phyloP scores from a whole-genome alignment of 2,888 invertebrate species.

The Xestoiulus laeticollis region DNA sequence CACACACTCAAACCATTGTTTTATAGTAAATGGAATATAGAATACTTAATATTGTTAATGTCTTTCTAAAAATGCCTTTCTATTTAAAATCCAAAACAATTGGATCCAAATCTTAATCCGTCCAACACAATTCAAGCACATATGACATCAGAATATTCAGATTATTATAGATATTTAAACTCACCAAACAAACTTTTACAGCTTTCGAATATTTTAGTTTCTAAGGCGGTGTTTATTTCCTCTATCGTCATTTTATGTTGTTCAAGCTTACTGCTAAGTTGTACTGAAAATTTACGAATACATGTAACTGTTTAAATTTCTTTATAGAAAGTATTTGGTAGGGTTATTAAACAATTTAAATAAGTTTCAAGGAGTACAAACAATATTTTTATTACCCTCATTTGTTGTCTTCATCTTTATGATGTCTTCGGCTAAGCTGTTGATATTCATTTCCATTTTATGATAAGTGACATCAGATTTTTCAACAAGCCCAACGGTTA shows the following conservation, averaged over 20 bases:
- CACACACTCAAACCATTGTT: too few species aligned
- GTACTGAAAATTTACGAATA: neutral
- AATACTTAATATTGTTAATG: too few species aligned
- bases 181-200: neutral
- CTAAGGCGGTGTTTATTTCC: neutral
- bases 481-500: neutral
- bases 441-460: neutral
- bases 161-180: neutral
- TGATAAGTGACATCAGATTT: neutral
- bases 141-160: neutral
- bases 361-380: neutral
- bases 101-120: too few species aligned
- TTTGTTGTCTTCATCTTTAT: neutral
- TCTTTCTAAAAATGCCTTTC: too few species aligned
- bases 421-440: neutral
- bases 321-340: neutral
- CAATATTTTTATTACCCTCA: neutral
- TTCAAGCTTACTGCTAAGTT: neutral
- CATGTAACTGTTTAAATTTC: too few species aligned
- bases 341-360: neutral
- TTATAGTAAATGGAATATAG: too few species aligned
- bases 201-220: neutral
- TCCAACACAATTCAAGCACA: too few species aligned
- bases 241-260: neutral
- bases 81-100: too few species aligned